These are phyloP conservation scores for Dipodomys ordii DNA, from an alignment of 2,113 vertebrate genomes.

Conservation along the genomic window DNA sequence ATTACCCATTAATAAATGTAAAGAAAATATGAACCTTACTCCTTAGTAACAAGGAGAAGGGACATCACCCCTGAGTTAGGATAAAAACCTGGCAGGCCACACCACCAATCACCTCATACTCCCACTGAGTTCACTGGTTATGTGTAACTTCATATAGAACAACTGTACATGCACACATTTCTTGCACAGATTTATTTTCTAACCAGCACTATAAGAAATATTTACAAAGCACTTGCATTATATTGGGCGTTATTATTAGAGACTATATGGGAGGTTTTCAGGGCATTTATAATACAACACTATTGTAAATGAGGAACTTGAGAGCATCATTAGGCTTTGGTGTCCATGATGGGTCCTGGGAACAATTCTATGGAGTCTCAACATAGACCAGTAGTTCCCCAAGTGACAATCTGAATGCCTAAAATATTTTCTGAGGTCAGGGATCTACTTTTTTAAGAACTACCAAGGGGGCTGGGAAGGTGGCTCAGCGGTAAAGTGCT, in stretches of 20 bases:
- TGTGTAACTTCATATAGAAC: not conserved
- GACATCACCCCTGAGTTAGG: too few relatives aligned
- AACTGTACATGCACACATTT: not conserved
- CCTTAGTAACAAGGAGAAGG: too few relatives aligned
- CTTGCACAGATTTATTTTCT: not conserved
- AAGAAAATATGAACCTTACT: too few relatives aligned
- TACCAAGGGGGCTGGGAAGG: too few relatives aligned
- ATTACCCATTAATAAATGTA: too few relatives aligned
- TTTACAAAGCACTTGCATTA: not conserved
- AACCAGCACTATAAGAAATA: not conserved
- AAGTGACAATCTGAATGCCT: not conserved
- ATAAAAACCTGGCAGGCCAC: too few relatives aligned
- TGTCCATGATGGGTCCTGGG: not conserved
- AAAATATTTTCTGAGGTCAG: not conserved
- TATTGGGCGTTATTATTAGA: not conserved
- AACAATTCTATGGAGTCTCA: not conserved
- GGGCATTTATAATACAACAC: not conserved
- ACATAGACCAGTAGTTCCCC: not conserved
- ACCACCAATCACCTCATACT: not conserved
- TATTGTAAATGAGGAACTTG: not conserved
- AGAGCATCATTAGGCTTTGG: not conserved
- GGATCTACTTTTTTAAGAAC: not conserved
- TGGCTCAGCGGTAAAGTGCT: too few relatives aligned
- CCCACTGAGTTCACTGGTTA: not conserved
- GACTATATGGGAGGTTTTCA: not conserved